Evolutionary conservation across 2,113 vertebrate genomes (phyloP).

Genomic region (Progne subis): DNA sequence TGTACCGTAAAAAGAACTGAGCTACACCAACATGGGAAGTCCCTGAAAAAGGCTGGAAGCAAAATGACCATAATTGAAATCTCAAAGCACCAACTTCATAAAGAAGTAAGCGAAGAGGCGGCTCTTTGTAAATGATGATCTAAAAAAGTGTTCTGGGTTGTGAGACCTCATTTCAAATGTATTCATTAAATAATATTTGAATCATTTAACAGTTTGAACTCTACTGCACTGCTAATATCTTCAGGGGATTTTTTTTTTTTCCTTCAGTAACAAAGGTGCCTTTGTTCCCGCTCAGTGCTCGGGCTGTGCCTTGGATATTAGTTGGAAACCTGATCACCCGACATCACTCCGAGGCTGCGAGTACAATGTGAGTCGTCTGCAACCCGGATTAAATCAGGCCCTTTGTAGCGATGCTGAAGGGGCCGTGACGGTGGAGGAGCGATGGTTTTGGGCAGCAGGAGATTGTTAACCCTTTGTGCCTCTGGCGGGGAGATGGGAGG

Average conservation of each 20-base stretch:
- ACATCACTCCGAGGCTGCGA: conserved; percentile 24
- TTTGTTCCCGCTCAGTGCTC: conserved; percentile 58
- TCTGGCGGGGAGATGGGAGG: rapidly evolving
- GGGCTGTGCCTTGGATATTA: conserved; percentile 62
- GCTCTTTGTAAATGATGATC: conserved; percentile 17
- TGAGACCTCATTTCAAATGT: conserved; percentile 42
- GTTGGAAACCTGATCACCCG: conserved; percentile 69
- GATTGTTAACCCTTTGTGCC: conserved; percentile 10
- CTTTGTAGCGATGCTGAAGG: conserved; percentile 60
- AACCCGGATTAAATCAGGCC: conserved; percentile 49
- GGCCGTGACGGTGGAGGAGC: conserved; percentile 9
- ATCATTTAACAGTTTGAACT: conserved; percentile 60
- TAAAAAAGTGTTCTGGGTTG: conserved; percentile 29
- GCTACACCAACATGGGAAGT: neutral
- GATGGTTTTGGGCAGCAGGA: neutral
- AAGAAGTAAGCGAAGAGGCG: conserved; percentile 8
- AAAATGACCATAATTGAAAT: conserved; percentile 47
- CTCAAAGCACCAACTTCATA: conserved; percentile 11
- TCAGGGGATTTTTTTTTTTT: conserved; percentile 47
- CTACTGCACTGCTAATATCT: conserved; percentile 64
- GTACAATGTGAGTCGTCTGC: conserved; percentile 39
- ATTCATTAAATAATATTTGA: conserved; percentile 67
- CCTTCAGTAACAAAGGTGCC: conserved; percentile 65
- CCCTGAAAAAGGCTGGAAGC: conserved; percentile 4
- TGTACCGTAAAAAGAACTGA: rapidly evolving